phyloP scores from a whole-genome alignment of 2,797 vertebrate genomes.

The Leontocebus nigricollis region DNA sequence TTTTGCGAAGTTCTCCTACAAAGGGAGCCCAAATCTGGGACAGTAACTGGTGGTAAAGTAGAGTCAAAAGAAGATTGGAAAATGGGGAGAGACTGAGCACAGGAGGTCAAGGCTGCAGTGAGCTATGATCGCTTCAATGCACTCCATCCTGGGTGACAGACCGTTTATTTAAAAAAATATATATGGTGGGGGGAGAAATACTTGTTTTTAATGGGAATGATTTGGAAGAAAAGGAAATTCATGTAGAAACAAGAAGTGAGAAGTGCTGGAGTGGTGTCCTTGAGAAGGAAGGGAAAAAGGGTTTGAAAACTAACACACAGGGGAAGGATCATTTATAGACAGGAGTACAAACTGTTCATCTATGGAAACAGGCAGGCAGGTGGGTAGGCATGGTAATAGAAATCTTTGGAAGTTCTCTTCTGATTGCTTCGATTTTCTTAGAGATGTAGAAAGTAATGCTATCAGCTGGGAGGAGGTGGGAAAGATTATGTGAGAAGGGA shows the following conservation, averaged over 20 bases:
- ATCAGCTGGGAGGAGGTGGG: not conserved
- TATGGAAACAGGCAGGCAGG: not conserved
- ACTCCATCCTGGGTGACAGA: not conserved
- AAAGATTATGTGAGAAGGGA: not conserved
- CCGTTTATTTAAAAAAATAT: not conserved
- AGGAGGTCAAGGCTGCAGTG: not conserved
- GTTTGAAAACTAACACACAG: not conserved
- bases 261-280: not conserved
- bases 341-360: not conserved
- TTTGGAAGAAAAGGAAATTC: not conserved
- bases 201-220: not conserved
- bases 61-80: not conserved
- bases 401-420: not conserved
- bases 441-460: not conserved
- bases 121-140: not conserved
- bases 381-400: not conserved
- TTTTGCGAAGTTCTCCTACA: conserved; percentile 19
- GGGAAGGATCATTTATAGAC: not conserved
- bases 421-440: not conserved
- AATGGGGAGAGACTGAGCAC: not conserved
- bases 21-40: not conserved
- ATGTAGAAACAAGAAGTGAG: not conserved
- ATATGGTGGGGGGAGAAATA: not conserved
- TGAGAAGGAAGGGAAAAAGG: not conserved
- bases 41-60: not conserved